Evolutionary conservation across 2,113 vertebrate genomes (phyloP).

Genomic region (Phoenicopterus ruber): DNA sequence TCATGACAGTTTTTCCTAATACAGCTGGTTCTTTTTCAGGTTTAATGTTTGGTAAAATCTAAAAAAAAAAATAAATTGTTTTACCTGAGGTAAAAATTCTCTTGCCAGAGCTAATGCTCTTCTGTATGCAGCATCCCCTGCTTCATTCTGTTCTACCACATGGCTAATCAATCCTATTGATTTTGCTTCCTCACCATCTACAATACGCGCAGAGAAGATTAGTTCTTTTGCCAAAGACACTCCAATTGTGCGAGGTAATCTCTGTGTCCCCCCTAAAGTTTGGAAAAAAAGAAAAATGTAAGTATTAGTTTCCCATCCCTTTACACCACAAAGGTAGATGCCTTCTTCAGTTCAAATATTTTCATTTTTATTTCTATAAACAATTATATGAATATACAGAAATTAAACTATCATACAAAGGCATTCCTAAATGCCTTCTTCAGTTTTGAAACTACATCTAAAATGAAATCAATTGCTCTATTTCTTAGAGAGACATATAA

Average conservation of each 20-base stretch:
- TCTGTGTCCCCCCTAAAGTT: constrained; percentile 89
- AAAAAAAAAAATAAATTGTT: not conserved
- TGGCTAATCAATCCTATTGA: constrained; percentile 88
- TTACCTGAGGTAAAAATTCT: constrained; percentile 95
- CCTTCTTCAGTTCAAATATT: not conserved
- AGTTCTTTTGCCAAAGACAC: constrained; percentile 92
- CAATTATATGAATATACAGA: not conserved
- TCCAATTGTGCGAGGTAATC: constrained; percentile 87
- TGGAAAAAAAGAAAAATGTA: not conserved
- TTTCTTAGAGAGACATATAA: not conserved
- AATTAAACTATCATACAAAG: not conserved
- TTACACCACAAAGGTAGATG: not conserved
- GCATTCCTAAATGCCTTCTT: not conserved
- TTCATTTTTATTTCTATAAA: not conserved
- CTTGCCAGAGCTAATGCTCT: constrained; percentile 86
- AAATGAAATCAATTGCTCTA: not conserved
- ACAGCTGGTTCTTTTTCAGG: not conserved
- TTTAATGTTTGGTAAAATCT: not conserved
- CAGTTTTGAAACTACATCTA: not conserved
- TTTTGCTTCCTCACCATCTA: constrained; percentile 88
- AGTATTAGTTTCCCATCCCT: not conserved
- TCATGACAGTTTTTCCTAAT: not conserved
- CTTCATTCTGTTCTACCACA: constrained; percentile 87
- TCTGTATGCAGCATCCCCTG: constrained; percentile 90
- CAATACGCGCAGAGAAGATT: constrained; percentile 88